phyloP scores from a whole-genome alignment of 2,797 vertebrate species.

The Scyliorhinus canicula region DNA sequence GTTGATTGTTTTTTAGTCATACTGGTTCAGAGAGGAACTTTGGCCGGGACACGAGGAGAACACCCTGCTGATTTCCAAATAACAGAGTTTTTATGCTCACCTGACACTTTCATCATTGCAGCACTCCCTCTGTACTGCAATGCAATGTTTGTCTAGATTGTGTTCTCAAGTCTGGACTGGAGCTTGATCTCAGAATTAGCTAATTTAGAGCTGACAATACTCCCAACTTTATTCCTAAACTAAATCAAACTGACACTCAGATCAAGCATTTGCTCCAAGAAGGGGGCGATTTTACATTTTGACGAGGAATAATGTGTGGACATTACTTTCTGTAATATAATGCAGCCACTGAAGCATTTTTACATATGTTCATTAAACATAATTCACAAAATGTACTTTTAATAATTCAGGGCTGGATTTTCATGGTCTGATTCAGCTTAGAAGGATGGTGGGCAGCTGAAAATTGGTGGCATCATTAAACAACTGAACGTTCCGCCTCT shows the following conservation, averaged over 20 bases:
- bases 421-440: too few species aligned
- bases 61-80: neutral
- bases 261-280: neutral
- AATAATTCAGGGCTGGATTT: too few species aligned
- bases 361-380: neutral
- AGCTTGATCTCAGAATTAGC: neutral
- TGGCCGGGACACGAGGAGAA: too few species aligned
- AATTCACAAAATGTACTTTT: neutral
- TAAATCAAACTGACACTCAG: neutral
- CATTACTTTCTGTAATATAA: neutral
- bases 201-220: neutral
- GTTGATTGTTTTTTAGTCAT: too few species aligned
- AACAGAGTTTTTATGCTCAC: neutral
- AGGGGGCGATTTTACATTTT: neutral
- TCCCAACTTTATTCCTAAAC: neutral
- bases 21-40: too few species aligned
- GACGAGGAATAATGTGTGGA: neutral
- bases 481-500: too few species aligned
- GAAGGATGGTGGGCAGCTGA: too few species aligned
- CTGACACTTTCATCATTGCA: neutral
- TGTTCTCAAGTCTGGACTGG: neutral
- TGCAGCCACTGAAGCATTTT: neutral
- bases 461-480: too few species aligned
- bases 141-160: too few species aligned
- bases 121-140: too few species aligned